Evolutionary conservation across 2,113 vertebrate genomes (phyloP), one percentile per base, ranked within the genome.

Genomic region (Dipodomys ordii): DNA sequence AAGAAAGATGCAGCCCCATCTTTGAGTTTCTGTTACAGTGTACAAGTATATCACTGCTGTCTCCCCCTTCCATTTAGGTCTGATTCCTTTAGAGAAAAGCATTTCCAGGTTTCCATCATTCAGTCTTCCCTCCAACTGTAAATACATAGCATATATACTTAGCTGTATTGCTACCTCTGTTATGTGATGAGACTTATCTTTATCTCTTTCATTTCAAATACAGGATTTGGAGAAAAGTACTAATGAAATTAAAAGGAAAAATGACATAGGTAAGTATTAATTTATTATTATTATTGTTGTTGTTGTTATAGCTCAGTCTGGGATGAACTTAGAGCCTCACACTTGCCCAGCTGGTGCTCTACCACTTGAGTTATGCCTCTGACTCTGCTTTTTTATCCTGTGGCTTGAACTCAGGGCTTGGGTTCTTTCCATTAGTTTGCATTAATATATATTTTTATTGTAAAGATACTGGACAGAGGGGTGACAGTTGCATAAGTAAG

Each of bases 251-350:
- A 92, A 87, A 67, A 95, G 71, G 91, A 96, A 97, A 96, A 93
- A 87, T 95, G 96, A 83, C 73, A 83, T 94, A 97, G 98, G 98
- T 98, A 97, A 98, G 98, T 96, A 90, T 91, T 7, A 32, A 7
- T 64, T 84, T 92, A 92, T 76, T 73, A 76, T 68, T 19, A 49
- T 49, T 12, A 49, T 49, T 12, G 12, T 77, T 68, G 71, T 68
- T 19, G 15, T 57, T 57, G 16, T 71, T 71, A 30, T 16, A 30
- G 35, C 13, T 8, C 53, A 57, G 15, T 57, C 53, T 57, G 53
- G 53, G 53, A 16, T 57, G 53, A 57, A 57, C 10, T 57, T 57
- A 16, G 53, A 57, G 15, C 15, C 53, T 13, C 15, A 57, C 15
- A 57, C 53, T 57, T 57, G 16, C 15, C 12, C 15, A 13, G 53